Evolutionary conservation across 2,888 invertebrate genomes (phyloP).

Genomic region (Platypus cylindrus): DNA sequence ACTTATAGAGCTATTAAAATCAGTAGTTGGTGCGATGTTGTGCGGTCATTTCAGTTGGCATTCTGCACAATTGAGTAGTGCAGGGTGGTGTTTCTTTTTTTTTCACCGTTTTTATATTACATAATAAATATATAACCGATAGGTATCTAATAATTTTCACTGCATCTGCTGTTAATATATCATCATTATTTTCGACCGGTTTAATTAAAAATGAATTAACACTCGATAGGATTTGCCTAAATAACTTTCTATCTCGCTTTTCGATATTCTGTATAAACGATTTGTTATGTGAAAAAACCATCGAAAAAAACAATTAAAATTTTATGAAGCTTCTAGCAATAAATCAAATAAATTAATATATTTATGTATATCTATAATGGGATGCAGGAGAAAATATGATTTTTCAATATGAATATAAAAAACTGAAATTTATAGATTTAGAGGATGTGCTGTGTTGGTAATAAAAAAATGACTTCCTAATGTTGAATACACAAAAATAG

Average conservation of each 20-base stretch:
- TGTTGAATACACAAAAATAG: neutral
- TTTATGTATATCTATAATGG: too few species aligned
- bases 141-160: too few species aligned
- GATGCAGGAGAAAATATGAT: neutral
- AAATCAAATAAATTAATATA: conserved; percentile 12
- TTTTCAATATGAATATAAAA: neutral
- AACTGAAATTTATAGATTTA: neutral
- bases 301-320: conserved; percentile 16
- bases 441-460: neutral
- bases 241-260: conserved; percentile 13
- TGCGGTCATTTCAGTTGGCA: too few species aligned
- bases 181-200: conserved; percentile 14
- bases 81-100: neutral
- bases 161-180: conserved; percentile 15
- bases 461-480: neutral
- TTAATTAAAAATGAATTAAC: conserved; percentile 17
- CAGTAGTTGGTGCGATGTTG: too few species aligned
- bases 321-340: conserved; percentile 13
- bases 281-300: conserved; percentile 13
- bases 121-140: neutral
- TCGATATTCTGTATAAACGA: conserved; percentile 8
- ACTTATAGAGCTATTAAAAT: too few species aligned
- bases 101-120: neutral
- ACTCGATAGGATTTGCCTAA: conserved; percentile 14
- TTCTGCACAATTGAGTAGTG: too few species aligned